Conservation (phyloP, 2,113 vertebrate species). For the Ictidomys tridecemlineatus region DNA sequence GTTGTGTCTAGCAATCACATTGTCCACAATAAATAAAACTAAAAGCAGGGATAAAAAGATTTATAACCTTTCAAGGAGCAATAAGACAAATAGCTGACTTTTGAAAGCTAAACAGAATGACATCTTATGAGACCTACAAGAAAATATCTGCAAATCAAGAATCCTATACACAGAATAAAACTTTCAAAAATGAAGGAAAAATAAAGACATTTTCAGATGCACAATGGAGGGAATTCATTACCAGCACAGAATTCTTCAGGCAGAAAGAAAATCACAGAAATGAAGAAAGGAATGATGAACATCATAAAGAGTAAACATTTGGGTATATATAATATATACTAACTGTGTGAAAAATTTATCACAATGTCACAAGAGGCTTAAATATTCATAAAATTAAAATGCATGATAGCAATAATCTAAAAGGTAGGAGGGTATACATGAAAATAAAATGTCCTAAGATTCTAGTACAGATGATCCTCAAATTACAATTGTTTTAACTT, state of each 20-base stretch:
- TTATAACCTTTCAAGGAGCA: not conserved
- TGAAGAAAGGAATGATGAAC: not conserved
- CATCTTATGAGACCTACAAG: not conserved
- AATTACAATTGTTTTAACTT: not conserved
- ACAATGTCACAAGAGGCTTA: not conserved
- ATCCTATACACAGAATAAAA: not conserved
- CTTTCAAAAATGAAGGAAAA: slow-evolving; percentile 32
- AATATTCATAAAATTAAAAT: not conserved
- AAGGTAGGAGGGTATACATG: not conserved
- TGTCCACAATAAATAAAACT: slow-evolving; percentile 26
- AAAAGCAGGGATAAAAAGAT: slow-evolving; percentile 5
- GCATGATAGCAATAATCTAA: slow-evolving; percentile 15
- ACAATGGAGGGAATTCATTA: not conserved
- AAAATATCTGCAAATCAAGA: not conserved
- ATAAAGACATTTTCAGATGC: slow-evolving; percentile 24
- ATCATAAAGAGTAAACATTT: slow-evolving; percentile 1
- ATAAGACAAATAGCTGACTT: not conserved
- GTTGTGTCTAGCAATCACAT: not conserved
- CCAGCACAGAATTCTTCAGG: not conserved
- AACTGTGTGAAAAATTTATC: not conserved
- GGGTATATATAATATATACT: not conserved
- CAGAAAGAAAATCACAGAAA: slow-evolving; percentile 10
- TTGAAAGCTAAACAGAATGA: slow-evolving; percentile 5
- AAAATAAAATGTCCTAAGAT: slow-evolving; percentile 39
- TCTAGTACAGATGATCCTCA: not conserved